These are phyloP conservation scores for Psittacara wagleri DNA, from an alignment of 2,113 vertebrate species.

Conservation along the genomic window DNA sequence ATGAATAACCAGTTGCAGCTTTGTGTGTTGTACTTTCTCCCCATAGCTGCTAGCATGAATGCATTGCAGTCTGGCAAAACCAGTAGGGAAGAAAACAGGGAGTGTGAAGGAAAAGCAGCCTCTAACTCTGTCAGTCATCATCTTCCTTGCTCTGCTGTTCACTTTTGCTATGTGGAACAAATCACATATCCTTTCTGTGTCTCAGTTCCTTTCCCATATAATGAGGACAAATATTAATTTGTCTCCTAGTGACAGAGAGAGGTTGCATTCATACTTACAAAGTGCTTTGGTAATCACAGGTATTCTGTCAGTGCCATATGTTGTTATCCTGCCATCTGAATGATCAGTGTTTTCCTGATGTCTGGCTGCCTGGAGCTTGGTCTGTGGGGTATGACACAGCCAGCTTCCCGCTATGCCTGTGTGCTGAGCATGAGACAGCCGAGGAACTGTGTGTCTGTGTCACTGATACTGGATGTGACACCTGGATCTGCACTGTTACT, in stretches of 20 bases:
- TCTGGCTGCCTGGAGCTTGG: background rate
- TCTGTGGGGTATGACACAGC: background rate
- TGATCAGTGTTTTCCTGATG: background rate
- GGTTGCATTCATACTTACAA: background rate
- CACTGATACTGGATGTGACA: background rate
- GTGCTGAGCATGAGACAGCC: background rate
- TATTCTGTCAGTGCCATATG: background rate
- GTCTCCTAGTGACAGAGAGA: conserved; percentile 37
- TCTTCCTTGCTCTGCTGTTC: background rate
- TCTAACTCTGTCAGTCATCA: background rate
- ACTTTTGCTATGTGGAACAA: background rate
- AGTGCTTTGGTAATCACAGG: background rate
- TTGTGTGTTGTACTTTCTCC: background rate
- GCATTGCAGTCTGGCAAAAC: background rate
- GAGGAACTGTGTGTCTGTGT: background rate
- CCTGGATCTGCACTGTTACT: background rate
- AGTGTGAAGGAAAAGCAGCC: background rate
- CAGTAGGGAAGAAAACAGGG: background rate
- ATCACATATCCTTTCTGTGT: background rate
- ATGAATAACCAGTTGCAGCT: background rate
- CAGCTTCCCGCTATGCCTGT: background rate
- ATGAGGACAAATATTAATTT: conserved; percentile 50
- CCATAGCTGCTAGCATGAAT: background rate
- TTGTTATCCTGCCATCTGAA: background rate
- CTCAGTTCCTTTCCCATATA: background rate